Conservation (phyloP, 1,140 invertebrate species). For the Lasioglossum baleicum region DNA sequence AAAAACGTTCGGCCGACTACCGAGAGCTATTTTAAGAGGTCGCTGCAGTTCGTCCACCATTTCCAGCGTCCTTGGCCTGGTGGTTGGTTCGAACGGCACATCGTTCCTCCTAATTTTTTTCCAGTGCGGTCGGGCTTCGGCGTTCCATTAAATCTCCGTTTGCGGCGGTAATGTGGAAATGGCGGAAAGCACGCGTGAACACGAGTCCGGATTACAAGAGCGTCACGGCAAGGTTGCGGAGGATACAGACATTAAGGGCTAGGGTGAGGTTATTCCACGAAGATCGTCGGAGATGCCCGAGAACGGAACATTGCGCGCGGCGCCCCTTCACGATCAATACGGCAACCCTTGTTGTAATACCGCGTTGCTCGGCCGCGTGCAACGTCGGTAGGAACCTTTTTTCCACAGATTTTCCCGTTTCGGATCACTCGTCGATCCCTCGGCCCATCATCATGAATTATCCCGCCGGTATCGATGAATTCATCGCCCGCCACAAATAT, state of each 20-base stretch:
- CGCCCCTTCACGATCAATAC: slow-evolving; percentile 75
- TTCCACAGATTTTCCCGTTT: slow-evolving; percentile 39
- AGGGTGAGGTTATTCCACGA: slow-evolving; percentile 74
- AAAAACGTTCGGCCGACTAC: no score
- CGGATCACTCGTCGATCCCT: slow-evolving; percentile 30
- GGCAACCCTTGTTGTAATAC: slow-evolving; percentile 72
- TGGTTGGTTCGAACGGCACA: background rate
- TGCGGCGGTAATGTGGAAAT: slow-evolving; percentile 24
- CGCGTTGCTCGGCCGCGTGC: slow-evolving; percentile 66
- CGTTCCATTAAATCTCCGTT: background rate
- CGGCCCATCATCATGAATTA: slow-evolving; percentile 32
- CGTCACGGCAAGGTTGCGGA: slow-evolving; percentile 63
- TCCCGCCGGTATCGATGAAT: slow-evolving; percentile 15
- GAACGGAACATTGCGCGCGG: slow-evolving; percentile 73
- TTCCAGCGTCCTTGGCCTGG: background rate
- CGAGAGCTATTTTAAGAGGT: no score
- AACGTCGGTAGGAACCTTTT: slow-evolving; percentile 64
- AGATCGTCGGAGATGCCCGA: slow-evolving; percentile 76
- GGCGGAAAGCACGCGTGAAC: slow-evolving; percentile 5
- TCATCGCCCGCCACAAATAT: slow-evolving; percentile 4
- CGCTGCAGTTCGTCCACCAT: no score
- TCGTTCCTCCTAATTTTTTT: background rate
- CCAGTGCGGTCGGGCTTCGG: no score
- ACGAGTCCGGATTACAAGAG: slow-evolving; percentile 55
- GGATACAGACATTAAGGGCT: slow-evolving; percentile 74